Base-by-base conservation (phyloP, 2,797 vertebrate species). In the Knipowitschia caucasica region DNA sequence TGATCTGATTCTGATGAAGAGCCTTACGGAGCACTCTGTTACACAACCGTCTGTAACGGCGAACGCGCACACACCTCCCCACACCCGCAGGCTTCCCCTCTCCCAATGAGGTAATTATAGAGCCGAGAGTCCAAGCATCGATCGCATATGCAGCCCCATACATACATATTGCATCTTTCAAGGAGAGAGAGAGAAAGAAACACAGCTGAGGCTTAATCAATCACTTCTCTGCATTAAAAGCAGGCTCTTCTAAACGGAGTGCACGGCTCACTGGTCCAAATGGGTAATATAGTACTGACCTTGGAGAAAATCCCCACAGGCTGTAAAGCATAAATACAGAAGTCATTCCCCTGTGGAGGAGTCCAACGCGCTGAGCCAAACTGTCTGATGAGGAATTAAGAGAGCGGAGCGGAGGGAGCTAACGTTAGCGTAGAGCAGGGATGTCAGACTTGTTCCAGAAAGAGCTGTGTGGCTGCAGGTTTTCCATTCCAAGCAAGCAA, bases 91-190 rank as follows among this genome's bases (percentile, higher is more conserved):
- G 70, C 77, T 46, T 61, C 25, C 57, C 62, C n/a, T 58, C 47
- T 58, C 46, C 62, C 69, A 80, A 82, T 75, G 70, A 83, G 80
- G 81, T 87, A 87, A 90, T 89, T 86, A 87, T 88, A 78, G 80
- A 60, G 44, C 49, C 50, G 66, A 73, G 71, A 80, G 69, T 68
- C 72, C 45, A 49, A 61, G 66, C 70, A 90, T 87, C 49, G 82
- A 89, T 86, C 67, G 79, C 58, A 80, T 77, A 83, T 82, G 75
- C 75, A 76, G 73, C 75, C 75, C 73, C 71, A 68, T 74, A 83
- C 76, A 68, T 77, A 79, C 71, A 75, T 72, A 80, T 76, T 66
- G 82, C 77, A 77, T 87, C 83, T 74, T 70, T 80, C 74, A 81
- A 67, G 68, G 63, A 44, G 62, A 49, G 64, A 2, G n/a, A 61